A percentile compares a stretch with the other conserved stretches of the same genome.
These are phyloP conservation scores for Falco naumanni DNA, from an alignment of 2,797 vertebrate species.

Conservation along the genomic window DNA sequence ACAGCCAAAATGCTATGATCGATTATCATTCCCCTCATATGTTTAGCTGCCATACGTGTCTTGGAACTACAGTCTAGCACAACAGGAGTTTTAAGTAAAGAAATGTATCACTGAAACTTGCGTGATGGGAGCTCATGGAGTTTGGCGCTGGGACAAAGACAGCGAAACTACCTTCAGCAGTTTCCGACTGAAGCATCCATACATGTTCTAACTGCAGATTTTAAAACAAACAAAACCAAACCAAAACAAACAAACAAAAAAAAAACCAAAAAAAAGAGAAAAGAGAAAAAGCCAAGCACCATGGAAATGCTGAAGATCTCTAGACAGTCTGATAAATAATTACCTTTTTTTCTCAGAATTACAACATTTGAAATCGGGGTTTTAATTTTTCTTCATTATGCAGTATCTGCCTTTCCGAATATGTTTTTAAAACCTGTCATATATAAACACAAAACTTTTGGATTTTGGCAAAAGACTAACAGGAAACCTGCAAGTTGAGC, in stretches of 20 bases:
- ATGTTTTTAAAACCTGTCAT: not conserved
- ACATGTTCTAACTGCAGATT: not conserved
- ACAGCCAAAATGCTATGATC: not conserved
- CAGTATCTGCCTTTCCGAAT: not conserved
- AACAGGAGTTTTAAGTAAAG: not conserved
- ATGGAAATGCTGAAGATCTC: not conserved
- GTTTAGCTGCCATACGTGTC: not conserved
- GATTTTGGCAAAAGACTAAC: not conserved
- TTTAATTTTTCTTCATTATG: not conserved
- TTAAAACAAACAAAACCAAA: not conserved
- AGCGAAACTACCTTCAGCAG: conserved; percentile 26
- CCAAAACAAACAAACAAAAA: not conserved
- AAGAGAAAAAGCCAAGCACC: not conserved
- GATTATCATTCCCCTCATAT: not conserved
- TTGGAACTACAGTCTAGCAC: not conserved
- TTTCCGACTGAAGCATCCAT: not conserved
- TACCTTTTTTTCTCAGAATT: conserved; percentile 26
- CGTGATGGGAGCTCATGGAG: not conserved
- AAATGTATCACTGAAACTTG: not conserved
- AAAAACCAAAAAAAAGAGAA: not conserved
- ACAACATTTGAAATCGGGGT: not conserved
- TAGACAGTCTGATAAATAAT: not conserved
- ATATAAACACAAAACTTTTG: not conserved
- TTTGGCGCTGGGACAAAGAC: not conserved
- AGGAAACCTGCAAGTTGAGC: not conserved